phyloP scores from a whole-genome alignment of 2,113 vertebrate species.

The Amblyopsis rosae region DNA sequence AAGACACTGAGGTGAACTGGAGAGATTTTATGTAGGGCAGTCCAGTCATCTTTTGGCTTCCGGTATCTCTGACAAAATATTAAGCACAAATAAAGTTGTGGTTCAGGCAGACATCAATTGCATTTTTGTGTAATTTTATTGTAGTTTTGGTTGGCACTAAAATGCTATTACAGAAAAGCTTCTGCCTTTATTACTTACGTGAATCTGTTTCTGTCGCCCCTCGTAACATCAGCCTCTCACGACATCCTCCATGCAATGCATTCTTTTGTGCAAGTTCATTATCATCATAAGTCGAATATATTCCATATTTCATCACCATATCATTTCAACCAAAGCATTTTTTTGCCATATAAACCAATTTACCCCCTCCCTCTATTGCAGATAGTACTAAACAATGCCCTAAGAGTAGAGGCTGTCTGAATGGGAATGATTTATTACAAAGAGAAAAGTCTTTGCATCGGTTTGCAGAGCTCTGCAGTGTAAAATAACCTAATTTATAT shows the following conservation, averaged over 20 bases:
- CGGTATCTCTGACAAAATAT: constrained; percentile 65
- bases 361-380: constrained; percentile 74
- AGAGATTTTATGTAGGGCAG: constrained; percentile 42
- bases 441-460: constrained; percentile 78
- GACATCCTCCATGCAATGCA: constrained; percentile 61
- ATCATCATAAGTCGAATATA: constrained; percentile 81
- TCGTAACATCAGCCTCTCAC: constrained; percentile 62
- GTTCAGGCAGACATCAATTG: constrained; percentile 62
- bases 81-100: constrained; percentile 43
- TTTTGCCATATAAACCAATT: constrained; percentile 81
- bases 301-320: constrained; percentile 76
- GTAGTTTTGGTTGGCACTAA: constrained; percentile 60
- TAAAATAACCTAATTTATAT: constrained; percentile 87
- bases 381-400: constrained; percentile 85
- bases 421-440: constrained; percentile 86
- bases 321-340: constrained; percentile 62
- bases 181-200: constrained; percentile 76
- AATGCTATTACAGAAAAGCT: constrained; percentile 72
- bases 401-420: constrained; percentile 81
- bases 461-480: constrained; percentile 80
- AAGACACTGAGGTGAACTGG: constrained; percentile 22
- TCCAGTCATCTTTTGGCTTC: constrained; percentile 62
- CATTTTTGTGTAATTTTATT: constrained; percentile 72
- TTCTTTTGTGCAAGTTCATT: constrained; percentile 77
- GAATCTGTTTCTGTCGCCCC: constrained; percentile 63